Percentiles rank a stretch among this genome's conserved stretches.
Conservation (phyloP, 2,888 invertebrate genomes). For the Meandrusa payeni region DNA sequence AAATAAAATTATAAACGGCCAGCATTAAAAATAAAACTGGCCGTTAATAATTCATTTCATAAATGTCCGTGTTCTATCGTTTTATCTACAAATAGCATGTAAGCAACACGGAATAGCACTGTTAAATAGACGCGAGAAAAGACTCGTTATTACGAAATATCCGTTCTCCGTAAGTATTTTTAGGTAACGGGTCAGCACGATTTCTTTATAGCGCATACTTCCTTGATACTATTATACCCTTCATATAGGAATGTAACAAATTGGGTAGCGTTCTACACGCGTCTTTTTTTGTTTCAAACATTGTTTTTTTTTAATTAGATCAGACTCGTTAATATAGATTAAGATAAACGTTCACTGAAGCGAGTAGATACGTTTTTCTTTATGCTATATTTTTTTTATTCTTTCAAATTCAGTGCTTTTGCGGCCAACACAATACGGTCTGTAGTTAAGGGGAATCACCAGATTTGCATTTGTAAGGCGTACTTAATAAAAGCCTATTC, state of each 20-base stretch:
- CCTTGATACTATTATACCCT: conserved; percentile 23
- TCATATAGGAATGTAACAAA: conserved; percentile 24
- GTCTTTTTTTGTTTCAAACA: neutral
- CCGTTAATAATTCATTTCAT: too few species aligned
- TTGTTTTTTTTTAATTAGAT: conserved; percentile 5
- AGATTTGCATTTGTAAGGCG: too few species aligned
- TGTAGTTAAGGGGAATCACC: too few species aligned
- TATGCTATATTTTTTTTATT: too few species aligned
- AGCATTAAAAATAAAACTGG: neutral
- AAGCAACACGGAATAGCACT: conserved; percentile 1
- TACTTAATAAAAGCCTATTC: too few species aligned
- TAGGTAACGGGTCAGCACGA: conserved; percentile 19
- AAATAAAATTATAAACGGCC: neutral
- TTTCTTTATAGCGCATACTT: conserved; percentile 21
- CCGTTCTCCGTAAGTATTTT: conserved; percentile 21
- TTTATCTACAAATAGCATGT: conserved; percentile 2
- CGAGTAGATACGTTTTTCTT: neutral
- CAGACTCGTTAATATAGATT: neutral
- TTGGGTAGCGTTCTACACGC: conserved; percentile 19
- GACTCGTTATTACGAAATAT: conserved; percentile 21
- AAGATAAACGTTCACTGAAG: neutral
- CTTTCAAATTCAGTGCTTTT: too few species aligned
- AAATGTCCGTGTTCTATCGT: too few species aligned
- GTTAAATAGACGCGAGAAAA: neutral
- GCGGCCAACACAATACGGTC: too few species aligned